A percentile compares a stretch with the other conserved stretches of the same genome.
These are phyloP conservation scores for Struthio camelus DNA, from an alignment of 2,113 vertebrate genomes.

Conservation along the genomic window DNA sequence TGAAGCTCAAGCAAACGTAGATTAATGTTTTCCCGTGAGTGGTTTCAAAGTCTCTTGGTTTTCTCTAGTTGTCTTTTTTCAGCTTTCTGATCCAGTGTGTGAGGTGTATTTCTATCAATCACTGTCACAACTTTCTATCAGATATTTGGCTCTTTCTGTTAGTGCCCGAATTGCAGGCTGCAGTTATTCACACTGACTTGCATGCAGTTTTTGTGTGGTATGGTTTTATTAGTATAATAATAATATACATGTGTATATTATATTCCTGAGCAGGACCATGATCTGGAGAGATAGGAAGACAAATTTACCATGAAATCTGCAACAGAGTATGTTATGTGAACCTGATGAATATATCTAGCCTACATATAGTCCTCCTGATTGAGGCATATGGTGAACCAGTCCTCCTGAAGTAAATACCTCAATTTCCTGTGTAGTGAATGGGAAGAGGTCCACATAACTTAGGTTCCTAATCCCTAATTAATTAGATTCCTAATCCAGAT, in stretches of 20 bases:
- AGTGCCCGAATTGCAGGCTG: neutral
- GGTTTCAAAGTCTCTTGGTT: neutral
- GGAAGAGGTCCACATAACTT: neutral
- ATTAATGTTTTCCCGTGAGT: neutral
- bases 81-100: neutral
- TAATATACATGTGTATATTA: neutral
- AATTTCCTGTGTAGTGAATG: neutral
- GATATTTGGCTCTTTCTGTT: neutral
- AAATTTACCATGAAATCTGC: neutral
- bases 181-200: neutral
- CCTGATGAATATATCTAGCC: neutral
- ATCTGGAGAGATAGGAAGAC: neutral
- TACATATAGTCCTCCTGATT: neutral
- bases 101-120: neutral
- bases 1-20: neutral
- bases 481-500: conserved; percentile 55
- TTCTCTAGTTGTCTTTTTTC: neutral
- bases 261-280: neutral
- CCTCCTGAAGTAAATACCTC: neutral
- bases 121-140: neutral
- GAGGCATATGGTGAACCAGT: neutral
- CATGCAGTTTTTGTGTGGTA: neutral
- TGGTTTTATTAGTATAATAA: neutral
- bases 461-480: conserved; percentile 57
- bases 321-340: neutral